Base-by-base conservation (phyloP, 92 coral and sea anemone genomes). In the Bergia sp. region DNA sequence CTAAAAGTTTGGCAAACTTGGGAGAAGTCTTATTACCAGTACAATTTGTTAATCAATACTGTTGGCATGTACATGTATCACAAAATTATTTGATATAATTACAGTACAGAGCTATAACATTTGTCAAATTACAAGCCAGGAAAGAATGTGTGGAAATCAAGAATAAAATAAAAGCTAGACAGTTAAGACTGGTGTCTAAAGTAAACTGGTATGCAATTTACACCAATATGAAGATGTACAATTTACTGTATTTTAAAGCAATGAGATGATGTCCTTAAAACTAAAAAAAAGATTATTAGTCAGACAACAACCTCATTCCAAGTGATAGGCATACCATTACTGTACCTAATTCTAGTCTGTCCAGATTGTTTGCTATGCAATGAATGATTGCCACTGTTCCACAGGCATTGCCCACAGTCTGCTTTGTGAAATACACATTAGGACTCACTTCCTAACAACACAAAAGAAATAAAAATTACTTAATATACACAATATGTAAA, bases 301-400 rank as follows among this genome's bases (percentile, higher is more conserved):
- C 2, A 20, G 29, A 61, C 47, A 42, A 75, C 43, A 75, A 74
- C 36, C 8, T 75, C 20, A 2, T 36, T 61, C n/a, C 8, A 61
- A 61, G 69, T 61, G 0, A 61, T n/a, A 2, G 5, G 29, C 69
- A 61, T 61, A 73, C 44, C 5, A 73, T 23, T 10, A 9, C 8
- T 21, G 47, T 91, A 96, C 99, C 95, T n/a, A 97, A 73, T 55
- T 93, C 88, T 37, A 97, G 79, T 45, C 86, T 85, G 77, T 89
- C 91, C 69, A 84, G 79, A 87, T 97, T 97, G 93, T 97, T 97
- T 38, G 99, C 99, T 39, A 97, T 92, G 71, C 97, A 89, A 87
- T 97, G 99, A 86, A 97, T 93, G 10, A 97, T 92, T 7, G 98
- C 99, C 7, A 97, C 98, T 15, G 99, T 97, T 58, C 99, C 99